A percentile compares a stretch with the other conserved stretches of the same genome.
These are phyloP conservation scores for Zosterops japonicus DNA, from an alignment of 2,113 vertebrate genomes.

Conservation along the genomic window DNA sequence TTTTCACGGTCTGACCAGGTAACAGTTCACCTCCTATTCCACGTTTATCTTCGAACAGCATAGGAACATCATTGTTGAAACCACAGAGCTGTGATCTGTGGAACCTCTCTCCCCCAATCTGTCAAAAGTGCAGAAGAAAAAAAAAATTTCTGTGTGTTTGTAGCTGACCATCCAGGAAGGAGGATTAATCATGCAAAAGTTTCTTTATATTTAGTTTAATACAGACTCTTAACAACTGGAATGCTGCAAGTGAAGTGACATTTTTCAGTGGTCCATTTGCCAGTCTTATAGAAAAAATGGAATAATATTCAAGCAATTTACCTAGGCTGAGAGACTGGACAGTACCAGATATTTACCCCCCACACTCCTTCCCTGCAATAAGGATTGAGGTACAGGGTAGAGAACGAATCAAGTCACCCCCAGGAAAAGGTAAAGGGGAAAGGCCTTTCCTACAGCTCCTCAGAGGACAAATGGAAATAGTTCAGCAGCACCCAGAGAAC, in stretches of 20 bases:
- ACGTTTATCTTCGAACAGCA: conserved; percentile 80
- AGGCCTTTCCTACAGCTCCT: background rate
- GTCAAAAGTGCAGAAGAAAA: conserved; percentile 9
- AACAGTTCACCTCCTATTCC: conserved; percentile 84
- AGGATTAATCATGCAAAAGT: background rate
- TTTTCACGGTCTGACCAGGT: conserved; percentile 73
- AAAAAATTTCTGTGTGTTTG: background rate
- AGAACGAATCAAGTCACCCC: background rate
- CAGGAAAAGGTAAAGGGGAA: background rate
- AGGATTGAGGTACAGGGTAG: background rate
- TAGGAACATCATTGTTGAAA: conserved; percentile 75
- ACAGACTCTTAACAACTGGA: background rate
- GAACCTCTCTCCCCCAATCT: conserved; percentile 85
- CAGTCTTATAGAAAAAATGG: background rate
- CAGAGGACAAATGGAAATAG: background rate
- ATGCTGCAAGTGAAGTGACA: background rate
- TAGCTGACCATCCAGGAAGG: background rate
- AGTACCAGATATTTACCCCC: rapidly evolving
- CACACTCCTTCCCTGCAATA: background rate
- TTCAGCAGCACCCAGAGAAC: background rate
- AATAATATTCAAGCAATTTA: background rate
- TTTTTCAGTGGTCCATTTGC: background rate
- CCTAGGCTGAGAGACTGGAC: background rate
- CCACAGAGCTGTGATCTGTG: conserved; percentile 89
- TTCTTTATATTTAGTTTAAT: background rate